phyloP scores from a whole-genome alignment of 1,140 invertebrate species.

The Lepidurus arcticus region DNA sequence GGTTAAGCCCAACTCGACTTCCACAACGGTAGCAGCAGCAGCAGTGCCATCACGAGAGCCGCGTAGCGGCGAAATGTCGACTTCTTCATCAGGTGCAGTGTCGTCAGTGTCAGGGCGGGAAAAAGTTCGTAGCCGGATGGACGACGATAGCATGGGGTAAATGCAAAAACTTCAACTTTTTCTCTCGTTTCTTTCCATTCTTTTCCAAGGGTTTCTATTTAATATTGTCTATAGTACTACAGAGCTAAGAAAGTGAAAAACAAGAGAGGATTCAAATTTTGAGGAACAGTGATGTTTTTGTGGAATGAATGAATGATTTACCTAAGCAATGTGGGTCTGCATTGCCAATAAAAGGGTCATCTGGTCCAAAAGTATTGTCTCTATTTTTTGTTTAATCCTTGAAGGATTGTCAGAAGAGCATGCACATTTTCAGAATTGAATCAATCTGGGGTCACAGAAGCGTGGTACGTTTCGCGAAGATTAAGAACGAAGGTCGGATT shows the following conservation, averaged over 20 bases:
- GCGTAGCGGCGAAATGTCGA: constrained; percentile 17
- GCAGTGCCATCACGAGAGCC: constrained; percentile 12
- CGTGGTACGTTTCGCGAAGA: too few relatives aligned
- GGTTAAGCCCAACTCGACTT: neutral
- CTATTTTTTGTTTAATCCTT: neutral
- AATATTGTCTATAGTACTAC: neutral
- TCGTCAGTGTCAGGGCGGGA: constrained; percentile 8
- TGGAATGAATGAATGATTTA: neutral
- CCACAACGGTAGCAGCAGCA: neutral
- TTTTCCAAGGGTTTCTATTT: constrained; percentile 11
- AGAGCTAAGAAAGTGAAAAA: neutral
- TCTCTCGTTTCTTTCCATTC: constrained; percentile 14
- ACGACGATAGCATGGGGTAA: constrained; percentile 18
- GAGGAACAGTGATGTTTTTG: neutral
- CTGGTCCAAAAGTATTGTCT: constrained; percentile 10
- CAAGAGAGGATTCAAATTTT: neutral
- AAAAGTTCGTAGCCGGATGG: neutral
- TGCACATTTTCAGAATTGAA: neutral
- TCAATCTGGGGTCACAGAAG: neutral
- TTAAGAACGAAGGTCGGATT: neutral
- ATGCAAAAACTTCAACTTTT: neutral
- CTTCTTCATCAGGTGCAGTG: neutral
- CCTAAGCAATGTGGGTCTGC: constrained; percentile 5
- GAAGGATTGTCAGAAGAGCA: neutral
- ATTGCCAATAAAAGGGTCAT: constrained; percentile 18